phyloP scores from a whole-genome alignment of 2,888 invertebrate species.

The Xestobium rufovillosum region DNA sequence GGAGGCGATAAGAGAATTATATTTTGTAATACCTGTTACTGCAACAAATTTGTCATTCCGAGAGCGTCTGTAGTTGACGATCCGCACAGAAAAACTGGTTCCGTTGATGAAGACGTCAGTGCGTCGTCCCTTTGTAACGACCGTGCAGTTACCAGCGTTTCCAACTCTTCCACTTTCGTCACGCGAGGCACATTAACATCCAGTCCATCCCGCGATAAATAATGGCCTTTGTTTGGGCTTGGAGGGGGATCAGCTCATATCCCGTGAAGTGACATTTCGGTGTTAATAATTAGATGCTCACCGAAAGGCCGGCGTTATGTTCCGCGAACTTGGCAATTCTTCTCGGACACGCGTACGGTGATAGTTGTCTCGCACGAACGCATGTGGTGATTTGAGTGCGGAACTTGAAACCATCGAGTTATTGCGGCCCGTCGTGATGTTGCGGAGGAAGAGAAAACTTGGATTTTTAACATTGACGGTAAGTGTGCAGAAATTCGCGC shows the following conservation, averaged over 20 bases:
- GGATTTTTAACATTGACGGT: no score
- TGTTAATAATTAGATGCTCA: conserved; percentile 30
- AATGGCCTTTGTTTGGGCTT: conserved; percentile 24
- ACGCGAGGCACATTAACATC: conserved; percentile 27
- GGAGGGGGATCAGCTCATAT: conserved; percentile 30
- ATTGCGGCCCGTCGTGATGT: conserved; percentile 17
- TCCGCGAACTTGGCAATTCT: no score
- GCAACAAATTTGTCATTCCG: no score
- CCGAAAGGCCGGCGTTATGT: conserved; percentile 32
- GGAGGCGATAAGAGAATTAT: no score
- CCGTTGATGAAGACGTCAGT: conserved; percentile 36
- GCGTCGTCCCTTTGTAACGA: conserved; percentile 21
- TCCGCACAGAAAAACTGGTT: conserved; percentile 39
- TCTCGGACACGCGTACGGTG: conserved; percentile 36
- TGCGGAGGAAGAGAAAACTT: conserved; percentile 22
- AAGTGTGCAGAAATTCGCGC: conserved; percentile 23
- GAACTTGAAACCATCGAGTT: conserved; percentile 13
- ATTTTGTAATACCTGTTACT: no score
- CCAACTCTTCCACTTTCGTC: conserved; percentile 26
- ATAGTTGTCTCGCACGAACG: conserved; percentile 29
- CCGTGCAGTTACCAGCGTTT: conserved; percentile 3
- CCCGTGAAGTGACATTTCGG: conserved; percentile 33
- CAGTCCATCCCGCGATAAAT: conserved; percentile 21
- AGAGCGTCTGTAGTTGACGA: no score
- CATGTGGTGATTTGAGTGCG: neutral